Evolutionary conservation across 2,888 invertebrate genomes (phyloP).

Genomic region (Laothoe populi): DNA sequence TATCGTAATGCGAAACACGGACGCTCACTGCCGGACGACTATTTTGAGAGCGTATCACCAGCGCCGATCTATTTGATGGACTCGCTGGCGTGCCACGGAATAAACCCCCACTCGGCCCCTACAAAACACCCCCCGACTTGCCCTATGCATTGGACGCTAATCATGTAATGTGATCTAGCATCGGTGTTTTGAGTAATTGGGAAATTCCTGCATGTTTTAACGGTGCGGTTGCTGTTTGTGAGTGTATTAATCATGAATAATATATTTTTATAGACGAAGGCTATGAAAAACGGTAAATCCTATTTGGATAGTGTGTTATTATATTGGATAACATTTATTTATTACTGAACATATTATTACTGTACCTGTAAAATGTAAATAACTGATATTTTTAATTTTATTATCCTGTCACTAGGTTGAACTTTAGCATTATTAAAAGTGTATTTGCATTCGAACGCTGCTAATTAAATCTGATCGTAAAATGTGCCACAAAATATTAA

Average conservation of each 20-base stretch:
- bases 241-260: background rate
- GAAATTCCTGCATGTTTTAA: slow-evolving; percentile 49
- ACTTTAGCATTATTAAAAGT: background rate
- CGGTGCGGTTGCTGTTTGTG: slow-evolving; percentile 29
- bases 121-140: slow-evolving; percentile 43
- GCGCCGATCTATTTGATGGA: slow-evolving; percentile 79
- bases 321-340: background rate
- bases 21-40: slow-evolving; percentile 57
- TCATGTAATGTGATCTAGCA: slow-evolving; percentile 65
- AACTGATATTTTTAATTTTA: too few relatives aligned
- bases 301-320: background rate
- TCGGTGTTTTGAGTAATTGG: slow-evolving; percentile 60
- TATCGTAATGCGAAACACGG: slow-evolving; percentile 75
- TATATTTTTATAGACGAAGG: background rate
- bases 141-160: slow-evolving; percentile 63
- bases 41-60: slow-evolving; percentile 70
- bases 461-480: background rate
- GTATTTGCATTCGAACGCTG: background rate
- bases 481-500: background rate
- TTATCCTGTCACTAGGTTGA: too few relatives aligned
- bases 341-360: too few relatives aligned
- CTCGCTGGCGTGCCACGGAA: slow-evolving; percentile 57
- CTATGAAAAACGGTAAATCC: background rate
- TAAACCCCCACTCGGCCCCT: slow-evolving; percentile 45
- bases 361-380: too few relatives aligned